Evolutionary conservation across 2,797 vertebrate genomes (phyloP).

Genomic region (Enoplosus armatus): DNA sequence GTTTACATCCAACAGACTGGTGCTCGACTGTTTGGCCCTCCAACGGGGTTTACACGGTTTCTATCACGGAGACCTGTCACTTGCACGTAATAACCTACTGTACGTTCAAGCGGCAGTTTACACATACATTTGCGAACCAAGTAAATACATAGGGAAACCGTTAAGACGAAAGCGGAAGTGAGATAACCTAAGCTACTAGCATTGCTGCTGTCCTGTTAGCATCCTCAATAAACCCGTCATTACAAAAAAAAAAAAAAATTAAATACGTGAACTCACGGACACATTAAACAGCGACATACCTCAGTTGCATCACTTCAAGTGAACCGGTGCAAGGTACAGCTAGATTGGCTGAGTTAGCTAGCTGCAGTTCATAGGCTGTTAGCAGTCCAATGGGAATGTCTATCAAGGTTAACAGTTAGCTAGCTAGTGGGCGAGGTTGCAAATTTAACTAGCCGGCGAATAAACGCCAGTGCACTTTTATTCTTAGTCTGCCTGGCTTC

Average conservation of each 20-base stretch:
- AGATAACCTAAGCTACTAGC: neutral
- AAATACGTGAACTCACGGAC: neutral
- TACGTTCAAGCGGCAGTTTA: rapidly evolving
- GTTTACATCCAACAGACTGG: conserved; percentile 1
- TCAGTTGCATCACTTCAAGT: conserved; percentile 41
- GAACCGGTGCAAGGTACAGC: neutral
- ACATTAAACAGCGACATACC: conserved; percentile 32
- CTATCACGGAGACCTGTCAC: rapidly evolving
- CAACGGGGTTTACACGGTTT: rapidly evolving
- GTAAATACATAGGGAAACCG: neutral
- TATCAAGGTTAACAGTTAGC: conserved; percentile 10
- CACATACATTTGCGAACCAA: neutral
- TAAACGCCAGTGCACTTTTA: neutral
- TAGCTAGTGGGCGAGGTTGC: conserved; percentile 50
- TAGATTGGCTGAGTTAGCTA: neutral
- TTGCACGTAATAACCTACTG: neutral
- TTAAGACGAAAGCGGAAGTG: conserved; percentile 62
- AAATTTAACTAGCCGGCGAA: neutral
- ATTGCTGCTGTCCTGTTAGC: neutral
- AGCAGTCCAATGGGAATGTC: neutral
- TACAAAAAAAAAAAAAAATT: neutral
- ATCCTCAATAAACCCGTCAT: neutral
- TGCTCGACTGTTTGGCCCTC: too few relatives aligned
- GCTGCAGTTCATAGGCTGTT: conserved; percentile 11
- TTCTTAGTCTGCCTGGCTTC: neutral